Percentiles rank a stretch among this genome's conserved stretches.
These are phyloP conservation scores for Junonia oenone DNA, from an alignment of 2,888 invertebrate genomes.

Conservation along the genomic window DNA sequence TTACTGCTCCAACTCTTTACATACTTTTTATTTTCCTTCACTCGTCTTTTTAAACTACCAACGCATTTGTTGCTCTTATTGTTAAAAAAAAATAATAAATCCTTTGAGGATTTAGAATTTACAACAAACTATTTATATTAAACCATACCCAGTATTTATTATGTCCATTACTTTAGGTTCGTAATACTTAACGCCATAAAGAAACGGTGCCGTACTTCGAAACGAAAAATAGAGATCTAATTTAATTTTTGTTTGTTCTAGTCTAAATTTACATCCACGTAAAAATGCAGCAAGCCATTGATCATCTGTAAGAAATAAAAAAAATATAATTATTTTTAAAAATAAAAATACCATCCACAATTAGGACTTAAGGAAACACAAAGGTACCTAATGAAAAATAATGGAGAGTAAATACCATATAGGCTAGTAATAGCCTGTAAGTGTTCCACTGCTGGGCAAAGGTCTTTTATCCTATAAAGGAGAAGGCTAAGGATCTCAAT, in stretches of 20 bases:
- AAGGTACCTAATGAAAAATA: too few relatives aligned
- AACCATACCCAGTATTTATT: conserved; percentile 41
- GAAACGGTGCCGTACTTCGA: conserved; percentile 71
- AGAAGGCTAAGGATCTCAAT: too few relatives aligned
- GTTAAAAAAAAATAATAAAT: neutral
- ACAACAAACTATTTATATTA: neutral
- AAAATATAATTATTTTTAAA: neutral
- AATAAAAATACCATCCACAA: too few relatives aligned
- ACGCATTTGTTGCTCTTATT: too few relatives aligned
- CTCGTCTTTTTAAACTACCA: too few relatives aligned
- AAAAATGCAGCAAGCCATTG: conserved; percentile 80
- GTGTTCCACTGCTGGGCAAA: too few relatives aligned
- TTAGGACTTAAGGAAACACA: neutral
- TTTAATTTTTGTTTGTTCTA: conserved; percentile 81
- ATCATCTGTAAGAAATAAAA: conserved; percentile 58
- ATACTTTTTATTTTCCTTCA: too few relatives aligned
- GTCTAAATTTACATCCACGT: conserved; percentile 80
- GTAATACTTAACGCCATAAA: conserved; percentile 44
- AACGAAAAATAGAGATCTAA: conserved; percentile 80
- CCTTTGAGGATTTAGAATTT: too few relatives aligned
- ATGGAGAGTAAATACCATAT: too few relatives aligned
- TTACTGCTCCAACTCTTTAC: too few relatives aligned
- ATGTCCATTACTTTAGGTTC: conserved; percentile 44
- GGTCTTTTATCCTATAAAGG: too few relatives aligned
- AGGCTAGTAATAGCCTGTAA: too few relatives aligned